Evolutionary conservation across 2,797 vertebrate species (phyloP).

Genomic region (Sarcoramphus papa): DNA sequence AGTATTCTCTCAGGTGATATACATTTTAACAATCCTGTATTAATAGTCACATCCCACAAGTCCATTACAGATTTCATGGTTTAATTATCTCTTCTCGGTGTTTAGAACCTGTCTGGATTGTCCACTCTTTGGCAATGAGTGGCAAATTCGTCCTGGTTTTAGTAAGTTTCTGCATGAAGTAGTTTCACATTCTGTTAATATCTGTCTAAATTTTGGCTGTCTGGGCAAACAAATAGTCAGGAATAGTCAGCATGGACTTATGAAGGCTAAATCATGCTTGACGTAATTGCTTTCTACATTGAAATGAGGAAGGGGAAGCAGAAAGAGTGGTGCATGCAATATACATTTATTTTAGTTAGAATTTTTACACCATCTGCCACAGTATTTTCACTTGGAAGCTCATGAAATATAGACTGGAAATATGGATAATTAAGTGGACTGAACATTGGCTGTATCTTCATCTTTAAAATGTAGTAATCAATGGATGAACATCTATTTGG

Average conservation of each 20-base stretch:
- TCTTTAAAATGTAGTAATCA: neutral
- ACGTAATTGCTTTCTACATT: neutral
- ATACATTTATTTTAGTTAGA: slow-evolving; percentile 11
- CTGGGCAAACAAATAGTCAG: neutral
- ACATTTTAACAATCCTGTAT: slow-evolving; percentile 30
- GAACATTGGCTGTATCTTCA: neutral
- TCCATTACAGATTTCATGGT: neutral
- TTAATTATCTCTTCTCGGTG: slow-evolving; percentile 1
- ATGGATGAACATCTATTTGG: neutral
- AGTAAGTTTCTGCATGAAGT: slow-evolving; percentile 10
- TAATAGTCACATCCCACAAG: slow-evolving; percentile 21
- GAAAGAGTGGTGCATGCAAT: neutral
- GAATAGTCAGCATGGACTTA: neutral
- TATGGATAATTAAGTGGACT: neutral
- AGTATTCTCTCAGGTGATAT: slow-evolving; percentile 43
- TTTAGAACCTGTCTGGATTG: neutral
- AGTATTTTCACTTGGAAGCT: slow-evolving; percentile 3
- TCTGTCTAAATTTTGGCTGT: slow-evolving; percentile 9
- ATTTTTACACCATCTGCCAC: slow-evolving; percentile 15
- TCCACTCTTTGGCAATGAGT: neutral
- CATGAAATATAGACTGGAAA: neutral
- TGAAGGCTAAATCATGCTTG: slow-evolving; percentile 15
- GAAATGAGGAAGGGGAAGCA: neutral
- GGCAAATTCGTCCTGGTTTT: neutral
- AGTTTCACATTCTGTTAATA: neutral